A percentile compares a stretch with the other conserved stretches of the same genome.
phyloP scores from a whole-genome alignment of 2,888 invertebrate species.

The Darwinula stevensoni region DNA sequence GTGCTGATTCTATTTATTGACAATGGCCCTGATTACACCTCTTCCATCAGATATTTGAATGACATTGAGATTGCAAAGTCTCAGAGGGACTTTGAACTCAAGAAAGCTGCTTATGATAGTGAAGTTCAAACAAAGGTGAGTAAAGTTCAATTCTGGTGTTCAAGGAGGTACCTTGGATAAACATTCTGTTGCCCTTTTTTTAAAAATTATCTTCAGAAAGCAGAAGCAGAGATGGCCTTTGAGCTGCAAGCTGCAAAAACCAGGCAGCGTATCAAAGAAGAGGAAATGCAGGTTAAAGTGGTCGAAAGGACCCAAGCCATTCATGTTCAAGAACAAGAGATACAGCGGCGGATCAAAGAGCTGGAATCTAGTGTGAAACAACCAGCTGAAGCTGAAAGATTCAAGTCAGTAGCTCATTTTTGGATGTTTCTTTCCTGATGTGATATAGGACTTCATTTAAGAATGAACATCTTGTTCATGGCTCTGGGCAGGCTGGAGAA shows the following conservation, averaged over 20 bases:
- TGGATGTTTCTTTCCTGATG: no score
- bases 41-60: constrained; percentile 45
- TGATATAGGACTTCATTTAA: constrained; percentile 1
- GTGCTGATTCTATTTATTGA: no score
- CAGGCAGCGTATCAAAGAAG: constrained; percentile 78
- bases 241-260: constrained; percentile 83
- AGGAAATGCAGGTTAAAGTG: constrained; percentile 84
- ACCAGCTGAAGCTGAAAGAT: constrained; percentile 87
- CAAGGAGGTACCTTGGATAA: not conserved
- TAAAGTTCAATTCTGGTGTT: constrained; percentile 8
- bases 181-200: not conserved
- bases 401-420: constrained; percentile 15
- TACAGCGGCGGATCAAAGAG: constrained; percentile 62
- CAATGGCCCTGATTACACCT: no score
- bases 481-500: constrained; percentile 66
- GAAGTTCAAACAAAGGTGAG: constrained; percentile 74
- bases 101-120: constrained; percentile 86
- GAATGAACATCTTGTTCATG: no score
- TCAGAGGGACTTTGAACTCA: constrained; percentile 78
- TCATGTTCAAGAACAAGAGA: constrained; percentile 84
- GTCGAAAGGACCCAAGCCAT: constrained; percentile 79
- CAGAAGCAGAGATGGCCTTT: constrained; percentile 77
- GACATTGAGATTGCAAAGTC: constrained; percentile 94
- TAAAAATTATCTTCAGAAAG: constrained; percentile 24
- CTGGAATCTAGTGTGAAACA: constrained; percentile 71